Evolutionary conservation across 2,888 invertebrate species (phyloP), one percentile per base, ranked within the genome.

Genomic region (Scotopteryx bipunctaria): DNA sequence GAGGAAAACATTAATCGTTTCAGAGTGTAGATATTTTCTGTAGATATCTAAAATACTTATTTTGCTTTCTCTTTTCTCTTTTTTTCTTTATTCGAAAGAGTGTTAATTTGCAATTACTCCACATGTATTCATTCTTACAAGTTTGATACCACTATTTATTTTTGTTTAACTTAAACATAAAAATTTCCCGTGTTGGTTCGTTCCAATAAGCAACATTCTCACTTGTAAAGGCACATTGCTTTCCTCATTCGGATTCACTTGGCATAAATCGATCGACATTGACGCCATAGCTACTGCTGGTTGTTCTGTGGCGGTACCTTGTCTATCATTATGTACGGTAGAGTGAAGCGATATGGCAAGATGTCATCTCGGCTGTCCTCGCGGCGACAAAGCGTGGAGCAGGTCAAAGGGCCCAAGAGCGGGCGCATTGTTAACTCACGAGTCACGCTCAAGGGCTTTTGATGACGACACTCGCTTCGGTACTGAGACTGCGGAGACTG

Each of bases 391-490:
- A 86, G 86, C 80, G 76, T 74, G 73, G 74, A 75, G 76, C 85
- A 74, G 88, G 86, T 86, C 88, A 87, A 80, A 87, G 87, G 80
- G 84, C 78, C 76, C 66, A 77, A 57, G 80, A 67, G 70, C 64
- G 69, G 73, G 73, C 74, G 79, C 86, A 87, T 88, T 89, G 88
- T 88, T 88, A 88, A 81, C 85, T 80, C 78, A 76, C 81, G 83
- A 82, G 79, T 81, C 82, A 75, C 74, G 78, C 78, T 83, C 75
- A 76, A 86, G 86, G 78, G 83, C 81, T 81, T 83, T 83, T 83
- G 80, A 83, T 84, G 86, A 83, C 75, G 76, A 77, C 79, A 79
- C 78, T 78, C 73, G 75, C 69, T 67, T 61, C 63, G 59, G 68
- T 53, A 64, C 61, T 14, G 21, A 37, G 46, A 23, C 33, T 42